phyloP scores from a whole-genome alignment of 1,140 invertebrate genomes.

The Drosophila mojavensis region DNA sequence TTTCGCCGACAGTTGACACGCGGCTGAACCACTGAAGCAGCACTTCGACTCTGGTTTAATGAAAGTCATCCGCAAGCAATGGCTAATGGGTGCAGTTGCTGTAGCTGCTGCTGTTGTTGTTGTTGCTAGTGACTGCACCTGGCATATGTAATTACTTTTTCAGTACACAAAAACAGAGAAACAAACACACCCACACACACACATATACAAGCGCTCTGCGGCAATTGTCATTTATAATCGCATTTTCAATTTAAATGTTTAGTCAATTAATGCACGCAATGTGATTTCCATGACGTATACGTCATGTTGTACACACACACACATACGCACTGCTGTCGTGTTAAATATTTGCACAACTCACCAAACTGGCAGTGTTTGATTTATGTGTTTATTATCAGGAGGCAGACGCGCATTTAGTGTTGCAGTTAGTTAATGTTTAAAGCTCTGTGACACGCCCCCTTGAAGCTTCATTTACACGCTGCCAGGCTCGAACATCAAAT shows the following conservation, averaged over 20 bases:
- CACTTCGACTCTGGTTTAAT: constrained; percentile 31
- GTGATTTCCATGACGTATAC: constrained; percentile 58
- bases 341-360: constrained; percentile 61
- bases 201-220: neutral
- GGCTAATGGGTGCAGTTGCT: constrained; percentile 17
- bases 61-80: constrained; percentile 31
- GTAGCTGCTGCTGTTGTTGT: neutral
- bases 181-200: constrained; percentile 4
- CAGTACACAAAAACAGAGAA: constrained; percentile 20
- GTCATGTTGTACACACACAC: constrained; percentile 44
- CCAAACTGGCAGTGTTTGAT: constrained; percentile 54
- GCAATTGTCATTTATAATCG: constrained; percentile 67
- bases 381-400: constrained; percentile 74
- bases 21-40: constrained; percentile 9
- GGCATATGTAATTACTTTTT: constrained; percentile 67
- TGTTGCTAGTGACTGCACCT: constrained; percentile 28
- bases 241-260: constrained; percentile 78
- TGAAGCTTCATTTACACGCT: neutral
- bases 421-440: constrained; percentile 44
- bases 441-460: constrained; percentile 18
- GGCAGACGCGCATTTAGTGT: constrained; percentile 38
- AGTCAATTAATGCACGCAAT: constrained; percentile 69
- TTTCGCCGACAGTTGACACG: constrained; percentile 57
- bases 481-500: constrained; percentile 62
- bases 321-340: constrained; percentile 11